A percentile compares a stretch with the other conserved stretches of the same genome.
phyloP scores from a whole-genome alignment of 2,888 invertebrate genomes.

The Synergus umbraculus region DNA sequence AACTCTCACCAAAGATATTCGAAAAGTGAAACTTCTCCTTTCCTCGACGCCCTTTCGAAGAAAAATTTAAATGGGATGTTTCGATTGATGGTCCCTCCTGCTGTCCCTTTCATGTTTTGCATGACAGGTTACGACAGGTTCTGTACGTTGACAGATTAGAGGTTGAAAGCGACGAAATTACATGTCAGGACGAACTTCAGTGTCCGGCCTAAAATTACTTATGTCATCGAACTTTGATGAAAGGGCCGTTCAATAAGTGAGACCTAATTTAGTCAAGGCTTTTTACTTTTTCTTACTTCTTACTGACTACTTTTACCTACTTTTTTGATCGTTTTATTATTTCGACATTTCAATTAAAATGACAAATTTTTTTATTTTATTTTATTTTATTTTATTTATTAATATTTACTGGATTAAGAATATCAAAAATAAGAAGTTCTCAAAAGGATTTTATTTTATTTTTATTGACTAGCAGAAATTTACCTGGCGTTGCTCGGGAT shows the following conservation, averaged over 20 bases:
- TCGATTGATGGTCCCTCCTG: slow-evolving; percentile 36
- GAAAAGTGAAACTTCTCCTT: slow-evolving; percentile 70
- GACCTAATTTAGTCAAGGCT: slow-evolving; percentile 20
- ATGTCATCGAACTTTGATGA: slow-evolving; percentile 32
- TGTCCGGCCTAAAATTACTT: slow-evolving; percentile 24
- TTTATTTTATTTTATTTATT: too few relatives aligned
- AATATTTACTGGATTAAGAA: too few relatives aligned
- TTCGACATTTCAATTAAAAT: too few relatives aligned
- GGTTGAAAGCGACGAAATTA: slow-evolving; percentile 26
- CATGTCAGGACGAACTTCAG: slow-evolving; percentile 7
- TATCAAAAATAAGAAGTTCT: too few relatives aligned
- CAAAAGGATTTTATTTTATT: too few relatives aligned
- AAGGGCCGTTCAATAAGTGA: slow-evolving; percentile 11
- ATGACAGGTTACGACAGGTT: slow-evolving; percentile 36
- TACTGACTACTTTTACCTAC: not conserved
- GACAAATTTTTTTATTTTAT: not conserved
- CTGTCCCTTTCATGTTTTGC: slow-evolving; percentile 41
- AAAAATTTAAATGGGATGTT: slow-evolving; percentile 44
- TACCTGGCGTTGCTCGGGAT: too few relatives aligned
- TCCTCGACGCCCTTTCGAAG: slow-evolving; percentile 58
- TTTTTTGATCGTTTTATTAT: not conserved
- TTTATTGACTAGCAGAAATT: too few relatives aligned
- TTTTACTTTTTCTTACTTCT: slow-evolving; percentile 6
- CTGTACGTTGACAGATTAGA: slow-evolving; percentile 31
- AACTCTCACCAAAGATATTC: slow-evolving; percentile 74